These are phyloP conservation scores for Spisula solida DNA, from an alignment of 2,888 invertebrate genomes.

Conservation along the genomic window DNA sequence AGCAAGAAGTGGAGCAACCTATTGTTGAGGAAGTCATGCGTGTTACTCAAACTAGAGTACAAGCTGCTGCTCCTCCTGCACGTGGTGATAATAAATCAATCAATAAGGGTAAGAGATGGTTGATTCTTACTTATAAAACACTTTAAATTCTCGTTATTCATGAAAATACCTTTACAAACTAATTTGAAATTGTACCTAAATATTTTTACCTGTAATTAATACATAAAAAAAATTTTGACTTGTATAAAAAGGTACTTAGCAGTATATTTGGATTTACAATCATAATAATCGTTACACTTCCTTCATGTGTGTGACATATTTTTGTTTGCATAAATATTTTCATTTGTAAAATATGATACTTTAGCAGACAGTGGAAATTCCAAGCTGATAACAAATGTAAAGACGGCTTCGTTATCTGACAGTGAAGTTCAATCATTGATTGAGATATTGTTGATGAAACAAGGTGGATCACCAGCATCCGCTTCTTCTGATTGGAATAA, in stretches of 20 bases:
- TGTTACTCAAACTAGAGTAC: constrained; percentile 54
- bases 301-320: neutral
- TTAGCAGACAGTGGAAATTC: constrained; percentile 68
- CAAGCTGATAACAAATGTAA: constrained; percentile 89
- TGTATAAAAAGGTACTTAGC: no score
- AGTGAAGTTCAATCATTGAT: constrained; percentile 96
- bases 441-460: constrained; percentile 95
- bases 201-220: no score
- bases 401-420: constrained; percentile 94
- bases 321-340: neutral
- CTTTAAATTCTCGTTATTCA: no score
- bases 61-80: constrained; percentile 60
- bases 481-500: constrained; percentile 91
- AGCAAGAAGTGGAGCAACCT: constrained; percentile 59
- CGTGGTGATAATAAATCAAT: constrained; percentile 11
- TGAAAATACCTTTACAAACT: no score
- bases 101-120: constrained; percentile 44
- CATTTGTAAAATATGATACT: neutral
- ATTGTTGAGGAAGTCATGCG: constrained; percentile 72
- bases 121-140: no score
- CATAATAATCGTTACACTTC: neutral
- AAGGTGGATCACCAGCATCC: constrained; percentile 87
- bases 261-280: neutral
- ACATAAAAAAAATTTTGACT: no score
- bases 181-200: no score